Base-by-base conservation (phyloP, 2,797 vertebrate genomes). In the Alosa sapidissima region DNA sequence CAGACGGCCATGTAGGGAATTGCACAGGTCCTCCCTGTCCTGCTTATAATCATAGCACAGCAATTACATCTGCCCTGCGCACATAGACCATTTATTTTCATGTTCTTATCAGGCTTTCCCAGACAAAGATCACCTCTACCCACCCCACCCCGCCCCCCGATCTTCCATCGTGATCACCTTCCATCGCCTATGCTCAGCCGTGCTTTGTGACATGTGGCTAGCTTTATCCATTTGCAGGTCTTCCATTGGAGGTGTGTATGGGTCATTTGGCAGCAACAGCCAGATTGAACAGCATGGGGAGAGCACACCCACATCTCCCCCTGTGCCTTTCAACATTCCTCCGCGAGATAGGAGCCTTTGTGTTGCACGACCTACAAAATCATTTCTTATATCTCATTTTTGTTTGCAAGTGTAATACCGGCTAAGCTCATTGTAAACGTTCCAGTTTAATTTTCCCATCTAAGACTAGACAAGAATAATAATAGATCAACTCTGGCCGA, bases 371-470 rank as follows among this genome's bases (percentile, higher is more conserved):
- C 81, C 83, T 33, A 49, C 87, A 86, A 90, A 91, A 92, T 90
- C 82, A 84, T 92, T 93, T 92, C 90, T 92, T 92, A 93, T 94
- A 94, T 93, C 91, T 92, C 87, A 89, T 91, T 91, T 88, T 92
- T 93, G 91, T 93, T 92, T 92, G 91, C 89, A 88, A 89, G 87
- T 94, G 93, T 95, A 94, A 95, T 93, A 89, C 93, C 92, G 87
- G 83, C 90, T 95, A 95, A 95, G 91, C 93, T 93, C 91, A 91
- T 95, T 94, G 92, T 93, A 86, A 86, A 86, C 87, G 60, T 81
- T 91, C 88, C 86, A 89, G 93, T 94, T 94, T 93, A 91, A 93
- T 94, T 94, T 93, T 90, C 88, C 91, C 87, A 90, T 92, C 90
- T 89, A 82, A 89, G 87, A 87, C 88, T 88, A 83, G 85, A 89